Evolutionary conservation across 2,797 vertebrate genomes (phyloP).

Genomic region (Falco biarmicus): DNA sequence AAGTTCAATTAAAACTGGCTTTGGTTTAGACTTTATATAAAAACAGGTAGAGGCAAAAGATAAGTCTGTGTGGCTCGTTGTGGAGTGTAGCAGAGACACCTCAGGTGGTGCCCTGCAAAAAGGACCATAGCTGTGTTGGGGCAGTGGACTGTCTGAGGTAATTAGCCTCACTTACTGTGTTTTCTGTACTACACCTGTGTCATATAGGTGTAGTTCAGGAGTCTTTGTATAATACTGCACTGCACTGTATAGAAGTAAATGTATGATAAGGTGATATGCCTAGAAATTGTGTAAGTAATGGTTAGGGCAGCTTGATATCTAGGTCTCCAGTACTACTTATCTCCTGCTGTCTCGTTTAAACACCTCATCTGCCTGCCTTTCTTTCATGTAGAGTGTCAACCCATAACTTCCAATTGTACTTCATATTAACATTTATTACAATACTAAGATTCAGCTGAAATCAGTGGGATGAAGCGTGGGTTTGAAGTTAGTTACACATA

Average conservation of each 20-base stretch:
- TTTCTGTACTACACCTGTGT: neutral
- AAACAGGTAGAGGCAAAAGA: neutral
- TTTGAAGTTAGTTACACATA: neutral
- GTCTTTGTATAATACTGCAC: neutral
- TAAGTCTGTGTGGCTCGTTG: neutral
- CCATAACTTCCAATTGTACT: neutral
- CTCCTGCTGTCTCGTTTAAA: neutral
- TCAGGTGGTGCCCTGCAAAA: neutral
- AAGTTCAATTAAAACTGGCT: neutral
- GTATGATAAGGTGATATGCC: neutral
- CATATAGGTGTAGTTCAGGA: neutral
- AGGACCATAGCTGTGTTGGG: neutral
- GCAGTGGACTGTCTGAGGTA: neutral
- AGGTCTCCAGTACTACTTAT: neutral
- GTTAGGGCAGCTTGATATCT: neutral
- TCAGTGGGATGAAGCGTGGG: rapidly evolving
- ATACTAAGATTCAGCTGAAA: neutral
- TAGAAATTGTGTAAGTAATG: neutral
- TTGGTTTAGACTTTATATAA: neutral
- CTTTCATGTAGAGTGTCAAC: neutral
- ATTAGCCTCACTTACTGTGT: neutral
- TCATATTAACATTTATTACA: neutral
- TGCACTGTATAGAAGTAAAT: neutral
- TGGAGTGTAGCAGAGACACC: neutral
- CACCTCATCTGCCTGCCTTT: neutral